Evolutionary conservation across 2,797 vertebrate genomes (phyloP).

Genomic region (Okamejei kenojei): DNA sequence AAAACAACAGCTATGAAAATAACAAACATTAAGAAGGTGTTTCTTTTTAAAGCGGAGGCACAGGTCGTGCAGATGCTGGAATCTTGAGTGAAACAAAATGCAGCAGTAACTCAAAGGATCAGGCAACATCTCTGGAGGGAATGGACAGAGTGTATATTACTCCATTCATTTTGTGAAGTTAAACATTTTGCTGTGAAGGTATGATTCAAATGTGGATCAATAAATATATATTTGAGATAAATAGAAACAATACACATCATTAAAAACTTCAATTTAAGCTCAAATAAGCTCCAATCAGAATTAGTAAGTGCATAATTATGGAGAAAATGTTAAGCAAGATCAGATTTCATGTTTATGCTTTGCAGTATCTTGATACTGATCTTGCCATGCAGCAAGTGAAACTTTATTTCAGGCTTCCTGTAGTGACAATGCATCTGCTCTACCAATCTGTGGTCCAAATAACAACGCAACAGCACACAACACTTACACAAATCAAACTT

Average conservation of each 20-base stretch:
- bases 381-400: neutral
- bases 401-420: neutral
- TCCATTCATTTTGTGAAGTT: neutral
- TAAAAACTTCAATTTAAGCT: neutral
- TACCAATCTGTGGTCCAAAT: neutral
- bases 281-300: neutral
- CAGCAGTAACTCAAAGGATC: no score
- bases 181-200: neutral
- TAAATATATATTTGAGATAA: neutral
- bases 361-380: neutral
- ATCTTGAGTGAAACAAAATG: no score
- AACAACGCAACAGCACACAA: neutral
- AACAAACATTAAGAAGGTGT: neutral
- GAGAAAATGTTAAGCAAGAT: neutral
- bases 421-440: neutral
- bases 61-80: no score
- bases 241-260: no score
- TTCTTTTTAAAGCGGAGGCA: neutral
- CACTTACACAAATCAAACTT: neutral
- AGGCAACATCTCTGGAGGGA: neutral
- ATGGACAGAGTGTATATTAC: neutral
- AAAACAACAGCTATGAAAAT: neutral
- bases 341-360: neutral
- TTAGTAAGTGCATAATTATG: neutral
- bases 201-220: neutral